phyloP scores from a whole-genome alignment of 2,113 vertebrate genomes.

The Lophochroa leadbeateri region DNA sequence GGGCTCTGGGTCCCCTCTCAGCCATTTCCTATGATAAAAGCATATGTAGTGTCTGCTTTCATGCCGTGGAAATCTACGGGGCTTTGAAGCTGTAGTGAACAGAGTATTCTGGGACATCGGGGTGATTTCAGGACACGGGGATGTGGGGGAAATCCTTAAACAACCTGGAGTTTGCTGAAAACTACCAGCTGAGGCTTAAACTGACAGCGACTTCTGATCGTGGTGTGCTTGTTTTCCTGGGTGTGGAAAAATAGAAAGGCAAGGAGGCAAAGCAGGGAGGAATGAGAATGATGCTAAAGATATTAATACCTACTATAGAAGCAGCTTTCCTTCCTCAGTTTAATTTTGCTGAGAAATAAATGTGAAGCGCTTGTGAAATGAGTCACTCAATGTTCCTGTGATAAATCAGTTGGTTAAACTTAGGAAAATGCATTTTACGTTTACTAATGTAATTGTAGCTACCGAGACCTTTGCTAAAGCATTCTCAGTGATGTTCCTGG shows the following conservation, averaged over 20 bases:
- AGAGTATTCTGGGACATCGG: neutral
- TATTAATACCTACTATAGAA: neutral
- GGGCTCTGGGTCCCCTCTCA: neutral
- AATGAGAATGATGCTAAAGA: neutral
- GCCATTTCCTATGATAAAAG: neutral
- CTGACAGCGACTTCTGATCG: neutral
- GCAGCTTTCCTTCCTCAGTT: neutral
- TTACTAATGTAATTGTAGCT: neutral
- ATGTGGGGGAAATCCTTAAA: neutral
- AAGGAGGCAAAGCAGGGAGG: neutral
- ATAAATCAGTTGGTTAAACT: neutral
- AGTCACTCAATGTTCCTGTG: neutral
- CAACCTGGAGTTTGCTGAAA: neutral
- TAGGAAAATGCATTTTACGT: neutral
- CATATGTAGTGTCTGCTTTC: neutral
- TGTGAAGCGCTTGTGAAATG: neutral
- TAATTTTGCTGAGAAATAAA: slow-evolving; percentile 4
- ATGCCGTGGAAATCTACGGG: neutral
- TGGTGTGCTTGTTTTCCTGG: neutral
- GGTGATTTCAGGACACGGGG: neutral
- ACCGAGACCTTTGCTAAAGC: neutral
- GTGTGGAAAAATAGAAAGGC: neutral
- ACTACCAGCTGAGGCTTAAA: neutral
- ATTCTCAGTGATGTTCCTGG: neutral
- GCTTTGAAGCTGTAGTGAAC: neutral